Percentiles rank a stretch among this genome's conserved stretches.
phyloP scores from a whole-genome alignment of 2,888 invertebrate genomes.

The Drosophila algonquin region DNA sequence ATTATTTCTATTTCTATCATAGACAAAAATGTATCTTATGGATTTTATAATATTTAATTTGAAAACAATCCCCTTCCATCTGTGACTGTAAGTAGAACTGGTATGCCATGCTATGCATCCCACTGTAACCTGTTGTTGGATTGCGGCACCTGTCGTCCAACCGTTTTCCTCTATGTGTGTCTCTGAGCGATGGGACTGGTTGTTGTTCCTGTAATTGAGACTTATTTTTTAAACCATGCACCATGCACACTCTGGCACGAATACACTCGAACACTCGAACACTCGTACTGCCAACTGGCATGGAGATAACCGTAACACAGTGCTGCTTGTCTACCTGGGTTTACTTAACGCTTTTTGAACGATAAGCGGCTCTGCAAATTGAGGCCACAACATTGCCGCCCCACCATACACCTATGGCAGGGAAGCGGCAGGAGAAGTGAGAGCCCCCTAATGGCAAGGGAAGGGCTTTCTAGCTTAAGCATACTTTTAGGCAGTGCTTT shows the following conservation, averaged over 20 bases:
- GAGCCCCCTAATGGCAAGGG: background rate
- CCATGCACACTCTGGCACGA: conserved; percentile 19
- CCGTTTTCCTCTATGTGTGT: conserved; percentile 26
- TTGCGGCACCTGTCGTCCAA: conserved; percentile 41
- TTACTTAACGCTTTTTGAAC: conserved; percentile 61
- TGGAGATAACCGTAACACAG: conserved; percentile 28
- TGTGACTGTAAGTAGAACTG: background rate
- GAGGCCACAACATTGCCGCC: conserved; percentile 55
- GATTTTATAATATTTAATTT: too few relatives aligned
- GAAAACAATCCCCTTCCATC: background rate
- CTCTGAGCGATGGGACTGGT: conserved; percentile 2
- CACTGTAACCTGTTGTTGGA: conserved; percentile 44
- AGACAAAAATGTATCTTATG: too few relatives aligned
- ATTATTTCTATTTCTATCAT: too few relatives aligned
- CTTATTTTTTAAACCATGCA: conserved; percentile 46
- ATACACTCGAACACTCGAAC: background rate
- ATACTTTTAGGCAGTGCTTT: conserved; percentile 63
- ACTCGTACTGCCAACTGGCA: conserved; percentile 17
- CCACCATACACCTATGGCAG: conserved; percentile 9
- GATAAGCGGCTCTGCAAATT: conserved; percentile 67
- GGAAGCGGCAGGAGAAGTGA: background rate
- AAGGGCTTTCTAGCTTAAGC: conserved; percentile 22
- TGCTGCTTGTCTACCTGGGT: conserved; percentile 42
- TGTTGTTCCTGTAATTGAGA: conserved; percentile 47
- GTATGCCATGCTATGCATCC: background rate